phyloP scores from a whole-genome alignment of 2,113 vertebrate genomes.

The Todiramphus saurophagus region DNA sequence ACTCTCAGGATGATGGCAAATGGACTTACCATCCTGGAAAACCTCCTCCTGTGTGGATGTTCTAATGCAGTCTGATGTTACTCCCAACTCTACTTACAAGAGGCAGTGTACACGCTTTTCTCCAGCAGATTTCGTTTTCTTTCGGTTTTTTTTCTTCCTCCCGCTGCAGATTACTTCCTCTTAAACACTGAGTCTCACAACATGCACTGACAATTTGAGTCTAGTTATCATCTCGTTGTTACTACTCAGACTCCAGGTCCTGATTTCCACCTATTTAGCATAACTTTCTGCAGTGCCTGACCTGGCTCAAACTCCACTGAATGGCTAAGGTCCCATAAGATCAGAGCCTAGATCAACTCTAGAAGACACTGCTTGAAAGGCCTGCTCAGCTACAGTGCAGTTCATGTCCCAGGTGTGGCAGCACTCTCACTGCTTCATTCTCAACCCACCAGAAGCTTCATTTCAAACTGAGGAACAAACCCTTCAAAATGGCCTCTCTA shows the following conservation, averaged over 20 bases:
- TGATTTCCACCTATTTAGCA: not conserved
- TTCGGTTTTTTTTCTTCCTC: not conserved
- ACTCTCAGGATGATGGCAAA: not conserved
- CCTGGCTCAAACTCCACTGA: not conserved
- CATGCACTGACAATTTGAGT: not conserved
- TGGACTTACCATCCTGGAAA: slow-evolving; percentile 32
- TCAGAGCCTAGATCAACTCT: not conserved
- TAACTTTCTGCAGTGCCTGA: not conserved
- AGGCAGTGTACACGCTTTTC: not conserved
- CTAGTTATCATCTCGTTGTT: not conserved
- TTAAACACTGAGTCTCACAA: not conserved
- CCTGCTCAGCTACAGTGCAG: not conserved
- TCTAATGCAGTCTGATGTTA: not conserved
- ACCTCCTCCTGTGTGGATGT: not conserved
- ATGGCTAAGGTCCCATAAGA: not conserved
- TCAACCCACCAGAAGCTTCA: not conserved
- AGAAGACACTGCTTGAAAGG: not conserved
- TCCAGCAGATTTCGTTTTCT: not conserved
- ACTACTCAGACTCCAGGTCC: not conserved
- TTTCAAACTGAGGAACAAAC: not conserved
- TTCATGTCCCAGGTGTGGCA: not conserved
- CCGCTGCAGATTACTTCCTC: slow-evolving; percentile 38
- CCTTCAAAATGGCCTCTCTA: not conserved
- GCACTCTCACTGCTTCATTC: not conserved
- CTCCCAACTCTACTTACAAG: not conserved